Conservation (phyloP, 64 coral and sea anemone genomes). For the Cladopsammia gracilis region DNA sequence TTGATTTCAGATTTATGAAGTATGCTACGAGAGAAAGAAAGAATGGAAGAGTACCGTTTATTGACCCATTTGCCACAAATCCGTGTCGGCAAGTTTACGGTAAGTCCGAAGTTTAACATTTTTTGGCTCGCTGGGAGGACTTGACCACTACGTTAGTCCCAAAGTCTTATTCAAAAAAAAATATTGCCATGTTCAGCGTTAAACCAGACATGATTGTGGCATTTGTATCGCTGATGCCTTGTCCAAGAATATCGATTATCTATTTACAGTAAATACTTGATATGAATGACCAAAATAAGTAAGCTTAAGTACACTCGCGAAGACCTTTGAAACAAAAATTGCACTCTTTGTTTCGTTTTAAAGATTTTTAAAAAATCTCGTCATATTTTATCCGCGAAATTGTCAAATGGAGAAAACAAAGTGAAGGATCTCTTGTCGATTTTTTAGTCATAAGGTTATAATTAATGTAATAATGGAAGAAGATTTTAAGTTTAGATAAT, state of each 20-base stretch:
- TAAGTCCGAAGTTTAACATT: slow-evolving; percentile 46
- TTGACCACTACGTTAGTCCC: neutral
- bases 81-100: slow-evolving; percentile 97
- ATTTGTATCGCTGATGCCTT: neutral
- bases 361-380: neutral
- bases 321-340: neutral
- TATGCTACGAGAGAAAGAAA: slow-evolving; percentile 94
- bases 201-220: neutral
- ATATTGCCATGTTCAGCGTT: neutral
- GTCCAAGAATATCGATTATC: neutral
- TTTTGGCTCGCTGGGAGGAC: neutral
- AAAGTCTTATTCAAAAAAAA: neutral
- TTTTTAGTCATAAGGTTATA: slow-evolving; percentile 18
- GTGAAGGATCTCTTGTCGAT: slow-evolving; percentile 1
- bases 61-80: slow-evolving; percentile 92
- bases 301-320: neutral
- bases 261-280: neutral
- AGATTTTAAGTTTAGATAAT: neutral
- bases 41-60: slow-evolving; percentile 95
- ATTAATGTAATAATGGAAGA: slow-evolving; percentile 15
- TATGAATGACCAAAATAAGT: neutral
- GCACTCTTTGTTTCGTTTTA: too few relatives aligned
- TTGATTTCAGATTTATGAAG: slow-evolving; percentile 90
- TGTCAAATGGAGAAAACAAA: neutral
- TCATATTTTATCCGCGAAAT: neutral